Evolutionary conservation across 2,888 invertebrate species (phyloP), one percentile per base, ranked within the genome.

Genomic region (Sinelater perroti): DNA sequence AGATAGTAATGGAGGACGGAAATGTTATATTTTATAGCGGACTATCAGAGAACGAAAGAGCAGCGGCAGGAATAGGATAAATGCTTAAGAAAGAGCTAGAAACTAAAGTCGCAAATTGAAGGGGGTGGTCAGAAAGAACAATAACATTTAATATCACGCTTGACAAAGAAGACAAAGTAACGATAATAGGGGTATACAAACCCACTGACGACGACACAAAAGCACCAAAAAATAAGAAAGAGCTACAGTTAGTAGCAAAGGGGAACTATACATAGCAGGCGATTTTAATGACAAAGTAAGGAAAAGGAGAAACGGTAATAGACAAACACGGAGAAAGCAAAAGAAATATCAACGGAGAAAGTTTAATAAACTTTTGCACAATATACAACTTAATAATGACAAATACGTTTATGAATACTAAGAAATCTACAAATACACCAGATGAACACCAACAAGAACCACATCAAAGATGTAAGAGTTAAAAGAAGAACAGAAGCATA

Each of bases 281-380:
- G n/a, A n/a, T n/a, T n/a, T n/a, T n/a, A n/a, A n/a, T n/a, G n/a
- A n/a, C n/a, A n/a, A n/a, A n/a, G n/a, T n/a, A n/a, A n/a, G n/a
- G n/a, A n/a, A n/a, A n/a, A n/a, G n/a, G n/a, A n/a, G n/a, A n/a
- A n/a, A n/a, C n/a, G n/a, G n/a, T 28, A 28, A 40, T 53, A 28
- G 60, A 45, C 3, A 40, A 46, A 44, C 26, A 49, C 26, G 56
- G 47, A 10, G 57, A 57, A 52, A 26, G 26, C n/a, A 42, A 2
- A 7, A 51, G 28, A 35, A 55, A 59, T 24, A 56, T 55, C 13
- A 62, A 62, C 28, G 56, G 53, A 4, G 42, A 56, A n/a, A 45
- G 61, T 52, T 14, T 59, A 35, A 55, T 59, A 42, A 45, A 61
- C 6, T 61, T 47, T 21, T 59, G 53, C 50, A 38, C 44, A 16